A percentile compares a stretch with the other conserved stretches of the same genome.
Conservation (phyloP, 2,113 vertebrate genomes). For the Etheostoma cragini region DNA sequence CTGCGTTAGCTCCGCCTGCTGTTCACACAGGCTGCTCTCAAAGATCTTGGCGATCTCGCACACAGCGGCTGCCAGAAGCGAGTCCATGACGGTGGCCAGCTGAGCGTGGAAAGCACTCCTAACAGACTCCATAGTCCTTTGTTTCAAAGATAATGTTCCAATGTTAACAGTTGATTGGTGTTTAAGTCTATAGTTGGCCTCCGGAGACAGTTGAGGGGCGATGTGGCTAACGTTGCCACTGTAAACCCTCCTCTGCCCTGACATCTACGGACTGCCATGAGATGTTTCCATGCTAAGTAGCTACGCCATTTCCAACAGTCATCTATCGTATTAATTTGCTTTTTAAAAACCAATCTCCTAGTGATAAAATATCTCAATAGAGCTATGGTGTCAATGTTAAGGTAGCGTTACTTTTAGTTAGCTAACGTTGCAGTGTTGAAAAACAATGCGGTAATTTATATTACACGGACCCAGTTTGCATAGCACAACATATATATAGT, state of each 20-base stretch:
- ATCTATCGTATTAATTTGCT: not conserved
- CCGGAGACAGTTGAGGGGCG: not conserved
- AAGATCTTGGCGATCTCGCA: slow-evolving; percentile 82
- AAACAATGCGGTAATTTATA: not conserved
- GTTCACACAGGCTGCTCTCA: slow-evolving; percentile 78
- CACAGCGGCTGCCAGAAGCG: slow-evolving; percentile 76
- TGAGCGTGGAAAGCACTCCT: slow-evolving; percentile 75
- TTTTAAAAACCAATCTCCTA: not conserved
- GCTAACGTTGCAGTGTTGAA: not conserved
- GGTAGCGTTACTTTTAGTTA: not conserved
- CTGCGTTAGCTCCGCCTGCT: slow-evolving; percentile 75
- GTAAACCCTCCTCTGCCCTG: slow-evolving; percentile 24
- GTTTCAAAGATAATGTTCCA: not conserved
- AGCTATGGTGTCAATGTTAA: not conserved
- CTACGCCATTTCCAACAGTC: not conserved
- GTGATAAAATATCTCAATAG: not conserved
- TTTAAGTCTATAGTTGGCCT: not conserved
- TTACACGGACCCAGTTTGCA: not conserved
- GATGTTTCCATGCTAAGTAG: slow-evolving; percentile 29
- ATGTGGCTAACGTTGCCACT: not conserved
- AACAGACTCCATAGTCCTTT: slow-evolving; percentile 65
- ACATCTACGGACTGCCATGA: slow-evolving; percentile 35
- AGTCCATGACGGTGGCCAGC: slow-evolving; percentile 81
- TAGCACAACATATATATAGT: not conserved
- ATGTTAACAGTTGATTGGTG: not conserved